Evolutionary conservation across 2,113 vertebrate species (phyloP).

Genomic region (Ctenomys sociabilis): DNA sequence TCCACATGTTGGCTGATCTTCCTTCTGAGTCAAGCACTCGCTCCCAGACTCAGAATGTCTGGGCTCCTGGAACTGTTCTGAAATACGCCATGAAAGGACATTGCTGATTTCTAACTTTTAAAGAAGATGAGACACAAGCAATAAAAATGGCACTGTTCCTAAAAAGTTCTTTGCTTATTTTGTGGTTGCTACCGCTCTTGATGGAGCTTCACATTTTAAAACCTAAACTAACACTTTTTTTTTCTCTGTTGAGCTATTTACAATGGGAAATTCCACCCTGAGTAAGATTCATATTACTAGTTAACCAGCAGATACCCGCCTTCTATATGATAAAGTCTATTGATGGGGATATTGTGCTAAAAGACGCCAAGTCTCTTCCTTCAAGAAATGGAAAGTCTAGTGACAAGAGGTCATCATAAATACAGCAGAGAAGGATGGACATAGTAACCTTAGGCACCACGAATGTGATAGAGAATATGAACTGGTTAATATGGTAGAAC

Average conservation of each 20-base stretch:
- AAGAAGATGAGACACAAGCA: not conserved
- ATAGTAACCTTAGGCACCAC: not conserved
- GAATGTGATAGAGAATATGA: not conserved
- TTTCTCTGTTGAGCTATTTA: constrained; percentile 9
- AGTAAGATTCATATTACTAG: not conserved
- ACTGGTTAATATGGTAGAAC: not conserved
- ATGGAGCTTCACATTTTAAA: constrained; percentile 6
- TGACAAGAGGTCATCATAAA: not conserved
- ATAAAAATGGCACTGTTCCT: not conserved
- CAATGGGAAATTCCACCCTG: not conserved
- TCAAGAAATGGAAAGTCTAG: not conserved
- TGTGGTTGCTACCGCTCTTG: not conserved
- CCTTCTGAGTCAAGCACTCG: not conserved
- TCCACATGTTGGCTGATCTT: not conserved
- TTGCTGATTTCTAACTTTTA: not conserved
- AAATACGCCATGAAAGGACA: constrained; percentile 17
- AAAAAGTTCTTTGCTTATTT: not conserved
- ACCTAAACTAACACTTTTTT: not conserved
- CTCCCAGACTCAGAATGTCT: not conserved
- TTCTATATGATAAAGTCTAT: not conserved
- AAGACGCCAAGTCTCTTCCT: not conserved
- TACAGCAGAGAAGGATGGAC: not conserved
- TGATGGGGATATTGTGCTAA: not conserved
- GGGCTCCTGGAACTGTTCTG: not conserved
- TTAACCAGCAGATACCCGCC: not conserved